Conservation (phyloP, 2,797 vertebrate genomes). For the Melanotaenia boesemani region DNA sequence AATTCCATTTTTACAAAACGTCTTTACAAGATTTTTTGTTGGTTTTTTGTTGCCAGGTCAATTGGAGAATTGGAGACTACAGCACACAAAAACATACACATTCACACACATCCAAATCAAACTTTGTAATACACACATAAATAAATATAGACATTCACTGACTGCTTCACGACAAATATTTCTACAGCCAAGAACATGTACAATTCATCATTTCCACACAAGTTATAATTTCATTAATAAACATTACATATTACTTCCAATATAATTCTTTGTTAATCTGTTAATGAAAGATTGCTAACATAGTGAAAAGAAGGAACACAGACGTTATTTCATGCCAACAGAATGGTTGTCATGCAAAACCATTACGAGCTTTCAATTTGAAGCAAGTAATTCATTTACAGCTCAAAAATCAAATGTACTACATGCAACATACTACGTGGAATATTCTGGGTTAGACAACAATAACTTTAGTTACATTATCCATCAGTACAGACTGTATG, state of each 20-base stretch:
- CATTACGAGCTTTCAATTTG: slow-evolving; percentile 81
- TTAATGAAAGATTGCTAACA: slow-evolving; percentile 87
- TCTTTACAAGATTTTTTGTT: slow-evolving; percentile 87
- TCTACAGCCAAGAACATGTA: slow-evolving; percentile 88
- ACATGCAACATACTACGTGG: slow-evolving; percentile 86
- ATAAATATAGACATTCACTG: slow-evolving; percentile 95
- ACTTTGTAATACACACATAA: slow-evolving; percentile 91
- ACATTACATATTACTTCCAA: slow-evolving; percentile 85
- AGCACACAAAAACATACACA: slow-evolving; percentile 80
- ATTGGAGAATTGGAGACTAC: slow-evolving; percentile 73
- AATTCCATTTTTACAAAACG: slow-evolving; percentile 92
- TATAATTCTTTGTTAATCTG: slow-evolving; percentile 89
- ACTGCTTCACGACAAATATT: slow-evolving; percentile 86
- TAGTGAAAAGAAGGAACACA: slow-evolving; percentile 87
- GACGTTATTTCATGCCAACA: slow-evolving; percentile 86
- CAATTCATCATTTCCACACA: slow-evolving; percentile 82
- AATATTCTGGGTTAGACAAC: slow-evolving; percentile 80
- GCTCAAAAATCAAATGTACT: slow-evolving; percentile 84
- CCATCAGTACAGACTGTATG: slow-evolving; percentile 74
- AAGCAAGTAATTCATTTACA: slow-evolving; percentile 85
- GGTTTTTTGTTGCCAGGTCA: slow-evolving; percentile 80
- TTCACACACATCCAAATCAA: slow-evolving; percentile 85
- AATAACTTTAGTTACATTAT: slow-evolving; percentile 80
- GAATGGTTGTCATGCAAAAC: slow-evolving; percentile 89
- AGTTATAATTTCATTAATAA: slow-evolving; percentile 87